Base-by-base conservation (phyloP, 2,797 vertebrate species). In the Trematomus bernacchii region DNA sequence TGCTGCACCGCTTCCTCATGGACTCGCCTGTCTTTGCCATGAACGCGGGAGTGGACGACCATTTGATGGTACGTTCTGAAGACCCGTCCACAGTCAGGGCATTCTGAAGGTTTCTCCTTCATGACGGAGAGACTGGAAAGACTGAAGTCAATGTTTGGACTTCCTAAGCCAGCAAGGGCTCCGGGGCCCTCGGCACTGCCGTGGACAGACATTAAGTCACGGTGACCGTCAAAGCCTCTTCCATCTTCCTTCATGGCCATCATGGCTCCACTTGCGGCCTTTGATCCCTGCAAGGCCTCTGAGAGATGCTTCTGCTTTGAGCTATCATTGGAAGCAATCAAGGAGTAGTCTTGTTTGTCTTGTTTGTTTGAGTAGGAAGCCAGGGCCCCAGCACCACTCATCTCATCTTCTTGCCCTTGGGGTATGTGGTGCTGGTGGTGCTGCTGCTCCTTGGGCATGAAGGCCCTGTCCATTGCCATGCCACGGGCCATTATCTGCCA, bases 401-500 rank as follows among this genome's bases (percentile, higher is more conserved):
- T 95, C 73, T 96, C 94, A 80, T 99, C 97, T 84, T 99, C 98
- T 60, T 97, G 97, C 90, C 95, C 96, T 46, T 95, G 95, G 53
- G 95, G 94, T 72, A 96, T 94, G 33, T 94, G 96, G 90, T 96
- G 96, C 64, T 96, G 91, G 53, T 88, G 92, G 84, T 96, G 91
- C 48, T 85, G 91, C 82, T 96, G 96, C 80, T 98, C 98, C 91
- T 99, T 99, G 64, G 97, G 96, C 96, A 99, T 95, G 93, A 98
- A 99, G 84, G 97, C 96, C 52, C 97, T 97, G 81, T 99, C 98
- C 96, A 98, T 96, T 33, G 97, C 96, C 97, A 98, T 97, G 87
- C 98, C 97, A 80, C 98, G 96, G 63, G 98, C 97, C 98, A 99
- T 98, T 80, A 99, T 97, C 94, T 99, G 98, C 98, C 98, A 99